These are phyloP conservation scores for Sycophila texana DNA, from an alignment of 2,888 invertebrate species.

Conservation along the genomic window DNA sequence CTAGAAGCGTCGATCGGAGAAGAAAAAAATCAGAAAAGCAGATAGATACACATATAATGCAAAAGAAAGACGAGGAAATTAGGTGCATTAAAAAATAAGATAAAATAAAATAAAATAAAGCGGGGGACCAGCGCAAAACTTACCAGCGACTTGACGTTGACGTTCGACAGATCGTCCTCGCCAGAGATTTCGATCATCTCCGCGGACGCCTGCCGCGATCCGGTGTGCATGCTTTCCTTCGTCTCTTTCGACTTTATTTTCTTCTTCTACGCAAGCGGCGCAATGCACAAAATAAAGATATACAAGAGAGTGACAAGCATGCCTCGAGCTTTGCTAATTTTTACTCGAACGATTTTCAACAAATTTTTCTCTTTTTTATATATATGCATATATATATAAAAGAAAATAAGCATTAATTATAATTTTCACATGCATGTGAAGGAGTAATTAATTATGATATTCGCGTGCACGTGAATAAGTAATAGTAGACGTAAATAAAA, in stretches of 20 bases:
- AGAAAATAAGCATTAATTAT: too few species aligned
- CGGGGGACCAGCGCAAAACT: slow-evolving; percentile 69
- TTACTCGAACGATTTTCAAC: neutral
- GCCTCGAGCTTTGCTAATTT: slow-evolving; percentile 14
- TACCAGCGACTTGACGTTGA: slow-evolving; percentile 82
- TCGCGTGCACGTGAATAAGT: too few species aligned
- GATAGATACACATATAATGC: neutral
- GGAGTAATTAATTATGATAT: too few species aligned
- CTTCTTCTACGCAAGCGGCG: slow-evolving; percentile 53
- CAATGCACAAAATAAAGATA: neutral
- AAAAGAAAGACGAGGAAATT: neutral
- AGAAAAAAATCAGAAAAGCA: neutral
- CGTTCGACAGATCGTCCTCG: slow-evolving; percentile 79
- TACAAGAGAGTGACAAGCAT: slow-evolving; percentile 31
- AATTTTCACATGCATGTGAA: too few species aligned
- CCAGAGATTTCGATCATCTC: slow-evolving; percentile 72
- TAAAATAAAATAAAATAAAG: neutral
- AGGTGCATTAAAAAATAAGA: neutral
- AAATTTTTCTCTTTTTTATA: slow-evolving; percentile 1
- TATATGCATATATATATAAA: too few species aligned
- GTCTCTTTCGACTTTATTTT: slow-evolving; percentile 56
- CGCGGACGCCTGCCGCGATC: slow-evolving; percentile 67
- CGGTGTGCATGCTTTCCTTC: slow-evolving; percentile 66
- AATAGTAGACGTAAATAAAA: too few species aligned
- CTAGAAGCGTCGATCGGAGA: neutral